Evolutionary conservation across 2,113 vertebrate species (phyloP), one percentile per base, ranked within the genome.

Genomic region (Fregetta grallaria): DNA sequence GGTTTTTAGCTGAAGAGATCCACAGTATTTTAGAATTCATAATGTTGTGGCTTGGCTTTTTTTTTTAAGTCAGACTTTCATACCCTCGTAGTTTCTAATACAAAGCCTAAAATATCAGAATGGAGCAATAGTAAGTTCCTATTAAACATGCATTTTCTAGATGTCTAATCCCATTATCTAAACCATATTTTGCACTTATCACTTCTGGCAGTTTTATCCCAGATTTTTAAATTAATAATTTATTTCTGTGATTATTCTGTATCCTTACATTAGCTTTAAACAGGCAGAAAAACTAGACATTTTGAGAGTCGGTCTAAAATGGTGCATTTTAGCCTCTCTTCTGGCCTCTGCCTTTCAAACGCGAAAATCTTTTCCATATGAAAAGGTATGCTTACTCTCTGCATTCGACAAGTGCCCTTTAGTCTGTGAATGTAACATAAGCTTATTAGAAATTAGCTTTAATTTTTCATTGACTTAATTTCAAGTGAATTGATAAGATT

Each of bases 381-480:
- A 93, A 96, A 96, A 86, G 86, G 76, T 96, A 30, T 78, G 68
- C 87, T 95, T 90, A 29, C 49, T 68, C 71, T 44, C 62, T 34
- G 56, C n/a, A 61, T 94, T 94, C 56, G 1, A 85, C 79, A 91
- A 88, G 96, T 96, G 86, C 74, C 94, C 88, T 90, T 92, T 94
- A 97, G 90, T 76, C 92, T 97, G 95, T 95, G 91, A 89, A 96
- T 96, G 94, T 90, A 96, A 89, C 94, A 92, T 95, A 94, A 96
- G 92, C 98, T 98, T 97, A 98, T 98, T 97, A 97, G 97, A 98
- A 98, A 98, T 98, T 94, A 93, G 97, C 98, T 98, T 99, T 96
- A 95, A 98, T 98, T 98, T 99, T 98, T 98, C 96, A 97, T 97
- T 98, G 98, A 98, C 98, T 98, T 99, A 98, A 99, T 99, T 99